These are phyloP conservation scores for Urosaurus nigricauda DNA, from an alignment of 2,797 vertebrate species.

Conservation along the genomic window DNA sequence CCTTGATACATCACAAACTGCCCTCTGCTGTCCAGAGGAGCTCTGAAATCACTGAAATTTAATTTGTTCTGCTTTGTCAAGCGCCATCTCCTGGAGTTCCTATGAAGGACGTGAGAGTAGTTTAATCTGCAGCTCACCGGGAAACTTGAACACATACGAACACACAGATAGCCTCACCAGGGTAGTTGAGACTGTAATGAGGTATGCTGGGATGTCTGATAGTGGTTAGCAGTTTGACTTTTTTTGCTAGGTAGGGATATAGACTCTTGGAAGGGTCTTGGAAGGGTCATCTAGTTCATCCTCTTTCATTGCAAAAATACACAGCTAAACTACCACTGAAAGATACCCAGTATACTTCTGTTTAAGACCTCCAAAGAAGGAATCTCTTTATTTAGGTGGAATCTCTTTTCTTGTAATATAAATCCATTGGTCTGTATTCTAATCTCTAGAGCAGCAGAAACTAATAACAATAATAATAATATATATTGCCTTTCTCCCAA, in stretches of 20 bases:
- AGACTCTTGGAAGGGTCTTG: too few relatives aligned
- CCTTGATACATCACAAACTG: not conserved
- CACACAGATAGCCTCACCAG: not conserved
- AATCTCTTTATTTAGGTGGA: not conserved
- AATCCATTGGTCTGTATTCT: too few relatives aligned
- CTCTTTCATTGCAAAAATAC: too few relatives aligned
- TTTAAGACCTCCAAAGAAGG: too few relatives aligned
- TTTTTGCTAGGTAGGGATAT: not conserved
- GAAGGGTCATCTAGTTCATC: too few relatives aligned
- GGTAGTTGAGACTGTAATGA: accelerated
- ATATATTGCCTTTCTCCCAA: too few relatives aligned
- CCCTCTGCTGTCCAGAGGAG: not conserved
- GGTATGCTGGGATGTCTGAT: not conserved
- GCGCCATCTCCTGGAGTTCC: slow-evolving; percentile 20
- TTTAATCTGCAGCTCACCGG: not conserved
- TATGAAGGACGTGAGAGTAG: not conserved
- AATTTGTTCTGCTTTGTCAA: not conserved
- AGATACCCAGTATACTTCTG: too few relatives aligned
- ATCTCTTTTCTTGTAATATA: not conserved
- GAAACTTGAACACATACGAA: not conserved
- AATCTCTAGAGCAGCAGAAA: too few relatives aligned
- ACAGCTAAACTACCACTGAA: too few relatives aligned
- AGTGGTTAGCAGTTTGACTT: not conserved
- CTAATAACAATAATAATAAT: too few relatives aligned
- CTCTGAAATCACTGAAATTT: too few relatives aligned